These are phyloP conservation scores for Phoxinus phoxinus DNA, from an alignment of 2,113 vertebrate species.

Conservation along the genomic window DNA sequence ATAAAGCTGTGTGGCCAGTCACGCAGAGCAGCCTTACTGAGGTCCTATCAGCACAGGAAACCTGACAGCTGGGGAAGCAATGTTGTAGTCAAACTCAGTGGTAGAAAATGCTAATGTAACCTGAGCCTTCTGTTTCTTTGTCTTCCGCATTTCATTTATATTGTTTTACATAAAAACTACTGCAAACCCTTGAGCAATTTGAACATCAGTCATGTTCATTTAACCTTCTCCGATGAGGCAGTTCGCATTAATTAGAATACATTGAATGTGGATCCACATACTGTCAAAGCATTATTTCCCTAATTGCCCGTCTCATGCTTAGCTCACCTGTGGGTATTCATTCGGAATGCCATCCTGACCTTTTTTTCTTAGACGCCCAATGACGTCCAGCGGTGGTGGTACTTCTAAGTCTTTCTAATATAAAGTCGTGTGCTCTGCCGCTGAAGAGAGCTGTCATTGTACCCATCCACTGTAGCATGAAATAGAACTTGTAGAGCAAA, in stretches of 20 bases:
- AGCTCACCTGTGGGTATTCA: constrained; percentile 9
- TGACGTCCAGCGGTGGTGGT: neutral
- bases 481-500: constrained; percentile 36
- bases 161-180: constrained; percentile 27
- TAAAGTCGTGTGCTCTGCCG: constrained; percentile 23
- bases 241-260: constrained; percentile 1
- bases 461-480: constrained; percentile 44
- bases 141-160: neutral
- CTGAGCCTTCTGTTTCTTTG: constrained; percentile 3
- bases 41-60: constrained; percentile 31
- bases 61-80: constrained; percentile 36
- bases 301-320: constrained; percentile 1
- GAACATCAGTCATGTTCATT: constrained; percentile 29
- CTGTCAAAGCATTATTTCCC: constrained; percentile 4
- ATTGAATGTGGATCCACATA: neutral
- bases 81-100: constrained; percentile 17
- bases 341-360: neutral
- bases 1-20: constrained; percentile 39
- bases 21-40: constrained; percentile 34
- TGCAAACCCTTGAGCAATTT: neutral
- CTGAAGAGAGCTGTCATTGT: constrained; percentile 28
- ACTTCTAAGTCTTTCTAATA: constrained; percentile 21
- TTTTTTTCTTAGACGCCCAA: neutral
- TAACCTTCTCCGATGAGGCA: neutral
- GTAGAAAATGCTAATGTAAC: constrained; percentile 51